Evolutionary conservation across 2,797 vertebrate species (phyloP).

Genomic region (Chrosomus eos): DNA sequence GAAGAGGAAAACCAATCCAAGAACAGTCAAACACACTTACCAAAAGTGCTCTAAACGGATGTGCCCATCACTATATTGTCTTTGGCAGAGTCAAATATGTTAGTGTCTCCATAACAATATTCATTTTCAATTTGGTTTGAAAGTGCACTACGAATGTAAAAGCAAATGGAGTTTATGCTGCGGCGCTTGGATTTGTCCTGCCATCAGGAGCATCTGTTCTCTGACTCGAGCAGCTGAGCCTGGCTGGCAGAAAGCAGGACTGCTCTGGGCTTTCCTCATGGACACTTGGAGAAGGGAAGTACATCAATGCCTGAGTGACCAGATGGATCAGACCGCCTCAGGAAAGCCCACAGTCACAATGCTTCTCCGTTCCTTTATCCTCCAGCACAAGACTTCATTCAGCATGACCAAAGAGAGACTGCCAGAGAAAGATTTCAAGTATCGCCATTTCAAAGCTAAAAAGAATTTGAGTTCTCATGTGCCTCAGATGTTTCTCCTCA

Average conservation of each 20-base stretch:
- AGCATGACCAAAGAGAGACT: not conserved
- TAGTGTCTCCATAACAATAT: not conserved
- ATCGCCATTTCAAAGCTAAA: not conserved
- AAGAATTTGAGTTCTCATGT: not conserved
- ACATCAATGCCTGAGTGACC: not conserved
- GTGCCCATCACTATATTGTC: not conserved
- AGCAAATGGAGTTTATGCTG: not conserved
- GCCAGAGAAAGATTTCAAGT: not conserved
- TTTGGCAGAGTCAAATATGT: not conserved
- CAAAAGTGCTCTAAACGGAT: not conserved
- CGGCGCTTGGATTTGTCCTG: not conserved
- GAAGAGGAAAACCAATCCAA: not conserved
- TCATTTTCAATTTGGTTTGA: not conserved
- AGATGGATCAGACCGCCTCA: slow-evolving; percentile 28
- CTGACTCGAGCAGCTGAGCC: slow-evolving; percentile 12
- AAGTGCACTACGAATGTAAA: not conserved
- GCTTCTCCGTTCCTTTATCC: slow-evolving; percentile 9
- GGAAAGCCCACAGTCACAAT: slow-evolving; percentile 15
- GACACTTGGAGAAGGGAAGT: slow-evolving; percentile 17
- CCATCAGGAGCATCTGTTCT: slow-evolving; percentile 31
- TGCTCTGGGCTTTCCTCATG: slow-evolving; percentile 28
- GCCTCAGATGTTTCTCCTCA: not conserved
- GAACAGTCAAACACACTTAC: not conserved
- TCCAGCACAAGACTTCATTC: not conserved
- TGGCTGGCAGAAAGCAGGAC: not conserved